Evolutionary conservation across 1,140 invertebrate species (phyloP), one percentile per base, ranked within the genome.

Genomic region (Mycetomoellerius zeteki): DNA sequence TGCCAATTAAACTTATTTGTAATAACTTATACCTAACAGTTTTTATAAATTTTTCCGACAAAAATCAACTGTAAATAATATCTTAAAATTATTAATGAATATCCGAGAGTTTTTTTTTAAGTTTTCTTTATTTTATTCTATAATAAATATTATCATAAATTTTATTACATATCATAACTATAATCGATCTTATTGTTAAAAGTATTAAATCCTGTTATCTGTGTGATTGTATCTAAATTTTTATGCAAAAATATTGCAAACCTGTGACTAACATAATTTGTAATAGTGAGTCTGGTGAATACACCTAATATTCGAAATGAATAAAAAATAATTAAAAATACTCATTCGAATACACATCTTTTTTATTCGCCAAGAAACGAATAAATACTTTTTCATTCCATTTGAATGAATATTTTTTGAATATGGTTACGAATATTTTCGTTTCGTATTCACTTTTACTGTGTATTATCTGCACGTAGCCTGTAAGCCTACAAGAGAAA

Each of bases 151-250:
- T 0, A 30, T 73, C 5, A 12, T 7, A 37, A 60, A 33, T 27
- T 7, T 62, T 62, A 0, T 37, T 60, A 24, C n/a, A 10, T 27
- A 6, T 14, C n/a, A 0, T 37, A 60, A 43, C 5, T 43, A n/a
- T n/a, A 7, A 14, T 58, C 6, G 19, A 33, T 21, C 7, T 5
- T 21, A n/a, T n/a, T n/a, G n/a, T n/a, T n/a, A 58, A 0, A 58
- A 60, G 21, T 21, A 60, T 76, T 76, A 60, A 76, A 43, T 60
- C 21, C 16, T 30, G 6, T 75, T 24, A 37, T 76, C 19, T 10
- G 7, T 14, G 21, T 37, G 12, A 54, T n/a, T 5, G 0, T 56
- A 33, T 76, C 14, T 76, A 16, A 21, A 58, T 58, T 16, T 76
- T 58, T 24, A 6, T 37, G 33, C 33, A 50, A 27, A 50, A 27